Percentiles rank a stretch among this genome's conserved stretches.
These are phyloP conservation scores for Gadus chalcogrammus DNA, from an alignment of 2,113 vertebrate genomes.

Conservation along the genomic window DNA sequence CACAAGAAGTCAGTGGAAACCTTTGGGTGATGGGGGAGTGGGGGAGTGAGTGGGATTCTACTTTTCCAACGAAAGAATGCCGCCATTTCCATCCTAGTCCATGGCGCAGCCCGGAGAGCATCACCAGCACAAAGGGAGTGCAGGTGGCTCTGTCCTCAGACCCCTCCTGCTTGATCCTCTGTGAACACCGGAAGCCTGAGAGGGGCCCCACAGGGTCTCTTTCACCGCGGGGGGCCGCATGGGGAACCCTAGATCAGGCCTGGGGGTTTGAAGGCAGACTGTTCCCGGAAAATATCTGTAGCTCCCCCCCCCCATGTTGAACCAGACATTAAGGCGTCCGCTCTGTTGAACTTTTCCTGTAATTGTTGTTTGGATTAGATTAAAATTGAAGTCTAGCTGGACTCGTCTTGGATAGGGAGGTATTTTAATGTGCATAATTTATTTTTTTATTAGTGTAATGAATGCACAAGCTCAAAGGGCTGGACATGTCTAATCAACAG, in stretches of 20 bases:
- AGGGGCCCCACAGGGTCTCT: slow-evolving; percentile 30
- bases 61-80: slow-evolving; percentile 57
- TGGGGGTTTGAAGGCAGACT: not conserved
- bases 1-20: slow-evolving; percentile 30
- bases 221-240: slow-evolving; percentile 30
- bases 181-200: slow-evolving; percentile 14
- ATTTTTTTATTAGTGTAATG: no score
- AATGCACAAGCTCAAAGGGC: no score
- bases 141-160: slow-evolving; percentile 47
- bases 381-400: not conserved
- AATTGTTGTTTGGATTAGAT: not conserved
- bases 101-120: slow-evolving; percentile 41
- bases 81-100: slow-evolving; percentile 58
- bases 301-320: no score
- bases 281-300: no score
- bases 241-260: slow-evolving; percentile 28
- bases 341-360: not conserved
- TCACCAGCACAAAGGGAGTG: slow-evolving; percentile 61
- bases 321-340: not conserved
- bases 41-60: slow-evolving; percentile 19
- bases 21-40: slow-evolving; percentile 8
- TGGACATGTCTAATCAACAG: no score
- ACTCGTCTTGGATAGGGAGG: no score
- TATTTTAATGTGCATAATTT: no score
- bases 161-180: slow-evolving; percentile 20